Evolutionary conservation across 1,140 invertebrate genomes (phyloP).

Genomic region (Megalopta genalis): DNA sequence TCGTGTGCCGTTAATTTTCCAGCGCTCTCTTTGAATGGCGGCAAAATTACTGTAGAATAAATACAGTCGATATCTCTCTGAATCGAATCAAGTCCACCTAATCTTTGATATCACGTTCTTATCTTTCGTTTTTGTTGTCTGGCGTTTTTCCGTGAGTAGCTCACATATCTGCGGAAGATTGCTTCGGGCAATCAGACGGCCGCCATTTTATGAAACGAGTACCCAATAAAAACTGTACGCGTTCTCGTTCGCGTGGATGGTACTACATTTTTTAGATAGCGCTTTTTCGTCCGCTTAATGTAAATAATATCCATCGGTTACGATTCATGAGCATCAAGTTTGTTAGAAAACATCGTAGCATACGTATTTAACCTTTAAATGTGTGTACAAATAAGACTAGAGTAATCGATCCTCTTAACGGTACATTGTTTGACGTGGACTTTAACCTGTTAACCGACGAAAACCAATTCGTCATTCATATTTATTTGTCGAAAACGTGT

Average conservation of each 20-base stretch:
- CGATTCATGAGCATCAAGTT: neutral
- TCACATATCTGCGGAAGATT: conserved; percentile 5
- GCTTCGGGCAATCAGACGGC: conserved; percentile 23
- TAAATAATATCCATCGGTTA: neutral
- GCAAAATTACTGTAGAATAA: neutral
- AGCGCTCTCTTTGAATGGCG: neutral
- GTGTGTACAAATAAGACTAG: neutral
- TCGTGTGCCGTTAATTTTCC: neutral
- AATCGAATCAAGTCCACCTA: neutral
- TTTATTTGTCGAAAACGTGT: no score
- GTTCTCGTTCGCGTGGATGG: neutral
- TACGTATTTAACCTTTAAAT: neutral
- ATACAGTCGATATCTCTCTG: neutral
- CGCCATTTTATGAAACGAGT: conserved; percentile 46
- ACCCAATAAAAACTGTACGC: conserved; percentile 15
- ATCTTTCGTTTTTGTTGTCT: neutral
- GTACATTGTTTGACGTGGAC: neutral
- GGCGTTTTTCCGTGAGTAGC: neutral
- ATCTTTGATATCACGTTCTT: neutral
- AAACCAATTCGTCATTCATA: no score
- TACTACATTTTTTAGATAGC: neutral
- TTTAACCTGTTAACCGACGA: neutral
- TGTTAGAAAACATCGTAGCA: neutral
- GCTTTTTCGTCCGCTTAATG: neutral
- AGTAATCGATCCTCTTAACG: neutral